Percentiles rank a stretch among this genome's conserved stretches.
Conservation (phyloP, 2,888 invertebrate genomes). For the Eueremaeus valkanovi region DNA sequence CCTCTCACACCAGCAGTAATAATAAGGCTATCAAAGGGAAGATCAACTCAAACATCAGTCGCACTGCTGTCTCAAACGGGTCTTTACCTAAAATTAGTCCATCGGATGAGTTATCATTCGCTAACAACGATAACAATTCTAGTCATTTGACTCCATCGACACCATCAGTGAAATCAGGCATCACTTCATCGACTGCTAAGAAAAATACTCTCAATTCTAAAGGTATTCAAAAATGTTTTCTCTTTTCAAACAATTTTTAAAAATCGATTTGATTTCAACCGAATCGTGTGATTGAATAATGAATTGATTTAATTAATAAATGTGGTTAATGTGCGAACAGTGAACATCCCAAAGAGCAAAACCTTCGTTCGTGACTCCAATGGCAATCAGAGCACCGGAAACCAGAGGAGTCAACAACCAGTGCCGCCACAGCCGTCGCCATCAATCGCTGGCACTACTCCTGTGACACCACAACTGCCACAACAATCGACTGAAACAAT, state of each 20-base stretch:
- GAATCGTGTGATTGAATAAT: neutral
- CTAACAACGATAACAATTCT: conserved; percentile 1
- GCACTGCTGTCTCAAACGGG: conserved; percentile 5
- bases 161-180: neutral
- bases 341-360: conserved; percentile 25
- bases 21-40: neutral
- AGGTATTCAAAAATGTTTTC: neutral
- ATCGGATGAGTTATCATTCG: neutral
- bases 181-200: neutral
- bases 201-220: neutral
- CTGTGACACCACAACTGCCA: neutral
- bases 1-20: neutral
- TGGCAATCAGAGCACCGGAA: neutral
- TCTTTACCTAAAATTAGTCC: conserved; percentile 30
- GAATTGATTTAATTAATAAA: neutral
- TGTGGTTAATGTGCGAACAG: conserved; percentile 1
- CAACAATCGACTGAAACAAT: neutral
- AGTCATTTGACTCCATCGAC: conserved; percentile 23
- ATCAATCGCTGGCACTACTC: neutral
- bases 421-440: neutral
- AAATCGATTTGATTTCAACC: too few relatives aligned
- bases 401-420: conserved; percentile 32
- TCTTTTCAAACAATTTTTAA: neutral
- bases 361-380: conserved; percentile 26
- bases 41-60: neutral